phyloP scores from a whole-genome alignment of 2,113 vertebrate genomes.

The Bolborhynchus lineola region DNA sequence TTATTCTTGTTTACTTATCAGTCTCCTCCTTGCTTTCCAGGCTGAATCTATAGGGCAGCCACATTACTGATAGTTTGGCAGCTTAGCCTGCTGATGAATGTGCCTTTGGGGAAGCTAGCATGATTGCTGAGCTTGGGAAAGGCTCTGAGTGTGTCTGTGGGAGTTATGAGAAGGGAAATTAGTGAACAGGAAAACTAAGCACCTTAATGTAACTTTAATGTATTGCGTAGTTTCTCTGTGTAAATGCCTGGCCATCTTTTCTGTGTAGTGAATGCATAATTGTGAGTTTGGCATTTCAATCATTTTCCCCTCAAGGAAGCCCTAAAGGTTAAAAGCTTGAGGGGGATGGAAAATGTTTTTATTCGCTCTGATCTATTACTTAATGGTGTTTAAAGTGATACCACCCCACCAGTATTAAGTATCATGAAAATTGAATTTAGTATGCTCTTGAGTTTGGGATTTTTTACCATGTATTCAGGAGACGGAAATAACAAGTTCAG shows the following conservation, averaged over 20 bases:
- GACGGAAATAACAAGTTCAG: background rate
- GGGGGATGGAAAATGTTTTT: constrained; percentile 42
- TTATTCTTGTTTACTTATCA: background rate
- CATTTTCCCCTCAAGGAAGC: constrained; percentile 48
- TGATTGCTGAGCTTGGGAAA: background rate
- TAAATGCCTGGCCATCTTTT: constrained; percentile 17
- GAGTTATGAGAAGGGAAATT: constrained; percentile 4
- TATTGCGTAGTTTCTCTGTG: constrained; percentile 34
- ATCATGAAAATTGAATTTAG: background rate
- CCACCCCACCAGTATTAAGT: background rate
- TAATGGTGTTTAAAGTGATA: background rate
- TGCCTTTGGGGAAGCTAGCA: background rate
- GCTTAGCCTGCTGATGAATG: background rate
- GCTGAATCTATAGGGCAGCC: background rate
- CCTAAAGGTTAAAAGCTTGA: constrained; percentile 54
- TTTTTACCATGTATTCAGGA: background rate
- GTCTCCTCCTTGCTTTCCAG: background rate
- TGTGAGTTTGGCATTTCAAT: constrained; percentile 59
- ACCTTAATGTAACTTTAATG: constrained; percentile 67
- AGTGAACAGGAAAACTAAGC: constrained; percentile 17
- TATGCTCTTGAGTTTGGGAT: background rate
- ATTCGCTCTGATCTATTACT: constrained; percentile 23
- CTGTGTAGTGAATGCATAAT: constrained; percentile 4
- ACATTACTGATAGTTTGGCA: background rate
- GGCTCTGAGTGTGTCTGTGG: background rate